Percentiles rank a stretch among this genome's conserved stretches.
phyloP scores from a whole-genome alignment of 2,113 vertebrate species.

The Gobiocypris rarus region DNA sequence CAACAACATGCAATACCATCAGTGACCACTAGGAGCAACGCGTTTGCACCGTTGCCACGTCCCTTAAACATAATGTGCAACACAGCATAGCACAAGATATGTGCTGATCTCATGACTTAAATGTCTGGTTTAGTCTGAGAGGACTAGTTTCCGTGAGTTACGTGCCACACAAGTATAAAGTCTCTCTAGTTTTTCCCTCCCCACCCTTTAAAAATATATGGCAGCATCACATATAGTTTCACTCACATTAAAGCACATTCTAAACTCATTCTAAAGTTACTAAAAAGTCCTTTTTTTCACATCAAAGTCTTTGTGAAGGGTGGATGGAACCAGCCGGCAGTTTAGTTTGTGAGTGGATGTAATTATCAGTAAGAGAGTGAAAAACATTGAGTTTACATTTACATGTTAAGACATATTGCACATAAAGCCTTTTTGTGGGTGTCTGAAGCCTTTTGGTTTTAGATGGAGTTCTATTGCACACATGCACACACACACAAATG shows the following conservation, averaged over 20 bases:
- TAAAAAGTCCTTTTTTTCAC: slow-evolving; percentile 29
- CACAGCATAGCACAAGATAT: slow-evolving; percentile 9
- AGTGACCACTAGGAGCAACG: slow-evolving; percentile 65
- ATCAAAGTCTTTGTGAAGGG: slow-evolving; percentile 41
- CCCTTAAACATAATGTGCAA: slow-evolving; percentile 33
- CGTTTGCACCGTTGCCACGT: slow-evolving; percentile 11
- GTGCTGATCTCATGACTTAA: slow-evolving; percentile 4
- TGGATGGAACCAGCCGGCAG: slow-evolving; percentile 51
- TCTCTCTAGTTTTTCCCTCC: slow-evolving; percentile 1
- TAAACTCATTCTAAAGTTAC: slow-evolving; percentile 35
- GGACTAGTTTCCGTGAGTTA: neutral
- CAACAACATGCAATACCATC: slow-evolving; percentile 57
- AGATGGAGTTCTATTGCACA: slow-evolving; percentile 72
- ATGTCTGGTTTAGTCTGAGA: neutral
- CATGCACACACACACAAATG: slow-evolving; percentile 70
- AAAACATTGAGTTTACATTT: slow-evolving; percentile 48
- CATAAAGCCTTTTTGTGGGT: slow-evolving; percentile 64
- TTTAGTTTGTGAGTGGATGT: slow-evolving; percentile 37
- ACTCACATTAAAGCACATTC: slow-evolving; percentile 43
- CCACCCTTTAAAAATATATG: slow-evolving; percentile 16
- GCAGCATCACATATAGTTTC: slow-evolving; percentile 36
- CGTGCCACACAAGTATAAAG: slow-evolving; percentile 15
- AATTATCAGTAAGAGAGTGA: slow-evolving; percentile 28
- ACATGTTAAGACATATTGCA: slow-evolving; percentile 74
- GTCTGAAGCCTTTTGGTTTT: slow-evolving; percentile 64